phyloP scores from a whole-genome alignment of 2,113 vertebrate species.

The Salvelinus alpinus region DNA sequence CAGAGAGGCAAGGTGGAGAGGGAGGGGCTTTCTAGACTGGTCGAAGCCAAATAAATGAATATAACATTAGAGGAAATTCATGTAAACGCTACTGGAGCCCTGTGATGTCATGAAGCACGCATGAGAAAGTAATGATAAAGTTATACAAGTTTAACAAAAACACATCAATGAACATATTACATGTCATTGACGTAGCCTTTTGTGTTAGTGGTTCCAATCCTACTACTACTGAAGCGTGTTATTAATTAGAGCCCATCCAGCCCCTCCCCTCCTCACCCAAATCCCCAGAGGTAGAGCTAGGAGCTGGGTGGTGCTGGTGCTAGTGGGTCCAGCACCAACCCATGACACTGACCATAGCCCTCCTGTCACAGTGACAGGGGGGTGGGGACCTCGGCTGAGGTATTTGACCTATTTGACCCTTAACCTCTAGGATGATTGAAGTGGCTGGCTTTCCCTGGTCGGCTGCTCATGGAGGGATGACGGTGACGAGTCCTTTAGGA shows the following conservation, averaged over 20 bases:
- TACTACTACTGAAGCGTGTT: slow-evolving; percentile 46
- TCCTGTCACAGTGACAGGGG: slow-evolving; percentile 63
- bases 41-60: slow-evolving; percentile 15
- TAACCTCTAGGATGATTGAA: slow-evolving; percentile 74
- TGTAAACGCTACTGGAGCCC: slow-evolving; percentile 16
- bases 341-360: slow-evolving; percentile 73
- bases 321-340: slow-evolving; percentile 38
- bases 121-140: slow-evolving; percentile 39
- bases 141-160: slow-evolving; percentile 50
- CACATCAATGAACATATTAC: slow-evolving; percentile 53
- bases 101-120: slow-evolving; percentile 32
- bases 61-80: not conserved
- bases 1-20: not conserved
- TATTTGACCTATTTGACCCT: slow-evolving; percentile 74
- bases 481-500: slow-evolving; percentile 74
- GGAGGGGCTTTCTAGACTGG: not conserved
- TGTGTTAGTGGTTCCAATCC: slow-evolving; percentile 54
- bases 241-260: slow-evolving; percentile 28
- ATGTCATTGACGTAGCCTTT: slow-evolving; percentile 45
- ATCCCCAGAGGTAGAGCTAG: not conserved
- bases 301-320: slow-evolving; percentile 23
- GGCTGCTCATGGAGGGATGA: slow-evolving; percentile 70
- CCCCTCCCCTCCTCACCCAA: not conserved
- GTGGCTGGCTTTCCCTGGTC: slow-evolving; percentile 69
- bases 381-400: slow-evolving; percentile 58